Base-by-base conservation (phyloP, 2,797 vertebrate genomes). In the Emys orbicularis region DNA sequence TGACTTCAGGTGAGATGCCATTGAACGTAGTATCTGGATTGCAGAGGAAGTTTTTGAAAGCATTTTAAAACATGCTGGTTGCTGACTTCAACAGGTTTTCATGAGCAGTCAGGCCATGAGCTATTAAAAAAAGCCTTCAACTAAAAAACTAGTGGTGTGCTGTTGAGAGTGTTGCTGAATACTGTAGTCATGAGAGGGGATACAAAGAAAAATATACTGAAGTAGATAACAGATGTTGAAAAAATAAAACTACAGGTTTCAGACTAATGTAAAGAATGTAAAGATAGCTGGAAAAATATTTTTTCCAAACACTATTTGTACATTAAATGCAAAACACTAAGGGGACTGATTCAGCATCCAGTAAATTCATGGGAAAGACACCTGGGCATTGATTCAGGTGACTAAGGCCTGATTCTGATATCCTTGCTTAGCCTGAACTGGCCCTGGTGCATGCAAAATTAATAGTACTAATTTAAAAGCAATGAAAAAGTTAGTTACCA, bases 251-350 rank as follows among this genome's bases (percentile, higher is more conserved):
- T 84, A 27, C 52, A 0, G 1, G 37, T n/a, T 89, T 90, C 76
- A 86, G 56, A 83, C 23, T 25, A 74, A 19, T 53, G 21, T 83
- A 57, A 10, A 41, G 72, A 91, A 53, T 86, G 93, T 65, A 91
- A 95, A 83, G 25, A 86, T 23, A 23, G 19, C 34, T 91, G 81
- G 59, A 68, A 87, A 95, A 95, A 79, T 37, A 90, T 12, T 65
- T 89, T 81, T 68, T 10, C 84, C 37, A 83, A 94, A 53, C 5
- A 3, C 41, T 83, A 34, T 0, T 1, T 77, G 31, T 80, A 72
- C 94, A 65, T 92, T 68, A 92, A 94, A 41, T 59, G 49, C 54
- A 93, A 95, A 93, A 94, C 91, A 92, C 72, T 88, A 85, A 83
- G 95, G 87, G 16, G 79, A 49, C 41, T 81, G 56, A 21, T 88